Evolutionary conservation across 2,888 invertebrate species (phyloP).

Genomic region (Eutolmus rufibarbis): DNA sequence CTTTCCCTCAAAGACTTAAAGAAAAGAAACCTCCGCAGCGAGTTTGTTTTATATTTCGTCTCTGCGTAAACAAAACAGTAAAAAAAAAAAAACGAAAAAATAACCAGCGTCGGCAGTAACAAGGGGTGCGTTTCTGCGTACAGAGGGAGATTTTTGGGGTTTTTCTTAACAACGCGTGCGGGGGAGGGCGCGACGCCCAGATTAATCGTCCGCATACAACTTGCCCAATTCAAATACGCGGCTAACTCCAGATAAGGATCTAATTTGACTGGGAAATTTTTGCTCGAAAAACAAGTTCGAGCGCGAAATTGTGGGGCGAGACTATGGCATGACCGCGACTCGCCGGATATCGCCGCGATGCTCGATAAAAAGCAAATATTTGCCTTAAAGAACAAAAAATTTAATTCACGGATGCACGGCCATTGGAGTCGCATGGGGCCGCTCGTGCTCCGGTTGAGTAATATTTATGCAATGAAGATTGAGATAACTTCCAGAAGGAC

Average conservation of each 20-base stretch:
- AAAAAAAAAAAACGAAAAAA: neutral
- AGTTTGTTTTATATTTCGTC: neutral
- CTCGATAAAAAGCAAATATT: constrained; percentile 28
- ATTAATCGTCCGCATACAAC: neutral
- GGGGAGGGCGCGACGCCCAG: neutral
- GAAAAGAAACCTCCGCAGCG: neutral
- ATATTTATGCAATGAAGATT: constrained; percentile 34
- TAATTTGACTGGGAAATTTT: constrained; percentile 14
- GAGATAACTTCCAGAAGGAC: constrained; percentile 14
- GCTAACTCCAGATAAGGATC: neutral
- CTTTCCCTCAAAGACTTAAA: neutral
- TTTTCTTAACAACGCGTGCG: neutral
- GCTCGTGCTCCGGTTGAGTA: neutral
- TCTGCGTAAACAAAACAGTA: neutral
- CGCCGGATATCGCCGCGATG: neutral
- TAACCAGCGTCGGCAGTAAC: neutral
- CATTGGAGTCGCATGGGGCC: neutral
- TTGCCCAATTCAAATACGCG: neutral
- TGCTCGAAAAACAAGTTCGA: neutral
- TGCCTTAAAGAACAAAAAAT: constrained; percentile 27
- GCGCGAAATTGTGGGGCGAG: neutral
- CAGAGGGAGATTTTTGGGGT: neutral
- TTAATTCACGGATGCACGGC: constrained; percentile 1
- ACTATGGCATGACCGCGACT: neutral
- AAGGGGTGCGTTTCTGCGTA: neutral